Evolutionary conservation across 2,888 invertebrate genomes (phyloP).

Genomic region (Cylloceria caligata): DNA sequence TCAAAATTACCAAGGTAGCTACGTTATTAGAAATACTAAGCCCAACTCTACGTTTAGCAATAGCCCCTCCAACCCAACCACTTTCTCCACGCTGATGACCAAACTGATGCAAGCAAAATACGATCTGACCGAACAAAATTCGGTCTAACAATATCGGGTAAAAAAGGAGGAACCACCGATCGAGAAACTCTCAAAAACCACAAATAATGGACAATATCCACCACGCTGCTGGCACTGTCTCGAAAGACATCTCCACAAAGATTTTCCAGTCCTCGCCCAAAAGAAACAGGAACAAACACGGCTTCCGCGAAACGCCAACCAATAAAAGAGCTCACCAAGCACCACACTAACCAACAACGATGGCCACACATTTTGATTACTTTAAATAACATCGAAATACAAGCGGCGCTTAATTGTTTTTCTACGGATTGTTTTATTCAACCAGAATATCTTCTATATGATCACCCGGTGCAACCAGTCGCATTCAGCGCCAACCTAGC

Average conservation of each 20-base stretch:
- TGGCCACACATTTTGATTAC: constrained; percentile 14
- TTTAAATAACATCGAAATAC: background rate
- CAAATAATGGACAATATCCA: too few relatives aligned
- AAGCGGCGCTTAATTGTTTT: constrained; percentile 15
- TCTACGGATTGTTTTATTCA: constrained; percentile 11
- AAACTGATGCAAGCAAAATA: background rate
- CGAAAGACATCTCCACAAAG: background rate
- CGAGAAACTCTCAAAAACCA: too few relatives aligned
- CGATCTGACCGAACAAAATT: background rate
- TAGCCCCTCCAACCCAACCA: background rate
- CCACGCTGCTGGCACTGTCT: too few relatives aligned
- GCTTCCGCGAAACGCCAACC: constrained; percentile 3
- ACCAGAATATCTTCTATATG: background rate
- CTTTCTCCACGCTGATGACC: background rate
- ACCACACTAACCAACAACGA: background rate
- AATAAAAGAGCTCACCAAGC: constrained; percentile 1
- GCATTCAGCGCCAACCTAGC: background rate
- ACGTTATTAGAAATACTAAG: background rate
- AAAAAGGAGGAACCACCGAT: background rate
- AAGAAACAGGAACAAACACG: too few relatives aligned
- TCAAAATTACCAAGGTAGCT: background rate
- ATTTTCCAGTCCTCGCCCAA: background rate
- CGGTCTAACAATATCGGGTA: too few relatives aligned
- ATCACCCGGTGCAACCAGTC: background rate
- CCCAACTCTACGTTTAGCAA: background rate